These are phyloP conservation scores for Ecdyonurus torrentis DNA, from an alignment of 2,888 invertebrate genomes.

Conservation along the genomic window DNA sequence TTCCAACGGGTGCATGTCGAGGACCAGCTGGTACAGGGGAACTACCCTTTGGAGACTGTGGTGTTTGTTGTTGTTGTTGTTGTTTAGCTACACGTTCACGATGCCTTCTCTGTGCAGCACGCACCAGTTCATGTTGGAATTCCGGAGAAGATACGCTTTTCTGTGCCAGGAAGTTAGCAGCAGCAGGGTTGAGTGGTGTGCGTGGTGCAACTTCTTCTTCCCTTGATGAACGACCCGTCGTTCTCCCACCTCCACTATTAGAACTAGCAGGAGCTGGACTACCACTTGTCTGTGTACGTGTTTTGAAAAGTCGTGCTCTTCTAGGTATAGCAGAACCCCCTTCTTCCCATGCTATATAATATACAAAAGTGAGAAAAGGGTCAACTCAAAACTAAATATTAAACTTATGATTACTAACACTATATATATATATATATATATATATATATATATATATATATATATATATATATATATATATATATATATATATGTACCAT, in stretches of 20 bases:
- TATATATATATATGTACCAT: no score
- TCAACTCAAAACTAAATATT: no score
- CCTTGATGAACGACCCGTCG: neutral
- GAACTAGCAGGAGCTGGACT: conserved; percentile 5
- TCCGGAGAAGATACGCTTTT: conserved; percentile 31
- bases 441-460: no score
- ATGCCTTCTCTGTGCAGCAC: conserved; percentile 28
- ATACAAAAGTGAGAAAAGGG: no score
- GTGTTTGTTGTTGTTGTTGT: conserved; percentile 27
- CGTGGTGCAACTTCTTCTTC: neutral
- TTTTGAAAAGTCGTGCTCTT: conserved; percentile 53
- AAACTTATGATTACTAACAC: no score
- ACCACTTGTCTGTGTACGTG: conserved; percentile 40
- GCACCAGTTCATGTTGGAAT: conserved; percentile 34
- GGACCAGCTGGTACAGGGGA: neutral
- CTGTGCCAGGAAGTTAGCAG: conserved; percentile 17
- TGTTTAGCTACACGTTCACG: conserved; percentile 19
- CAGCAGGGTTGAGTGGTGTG: conserved; percentile 2
- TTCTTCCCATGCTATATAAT: neutral
- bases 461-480: no score
- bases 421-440: no score
- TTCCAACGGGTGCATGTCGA: neutral
- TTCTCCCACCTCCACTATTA: conserved; percentile 2
- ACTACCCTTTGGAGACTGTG: conserved; percentile 28
- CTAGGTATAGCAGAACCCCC: conserved; percentile 23